A percentile compares a stretch with the other conserved stretches of the same genome.
Evolutionary conservation across 30 jellyfish, hydroid and myxozoan species (phyloP).

Genomic region (Aurelia coerulea): DNA sequence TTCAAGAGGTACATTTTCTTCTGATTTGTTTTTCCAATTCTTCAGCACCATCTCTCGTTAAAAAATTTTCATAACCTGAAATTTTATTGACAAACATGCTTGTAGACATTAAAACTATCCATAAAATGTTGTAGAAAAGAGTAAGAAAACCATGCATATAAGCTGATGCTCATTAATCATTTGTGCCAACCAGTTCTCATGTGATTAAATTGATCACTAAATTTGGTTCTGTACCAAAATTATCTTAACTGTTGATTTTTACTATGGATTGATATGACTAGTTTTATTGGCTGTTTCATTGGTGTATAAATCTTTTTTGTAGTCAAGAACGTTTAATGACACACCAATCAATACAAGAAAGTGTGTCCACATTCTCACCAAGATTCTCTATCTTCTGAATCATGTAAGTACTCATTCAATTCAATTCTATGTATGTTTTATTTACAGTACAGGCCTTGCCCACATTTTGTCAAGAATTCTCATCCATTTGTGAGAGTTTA

Average conservation of each 20-base stretch:
- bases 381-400: slow-evolving; percentile 83
- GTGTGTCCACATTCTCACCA: slow-evolving; percentile 87
- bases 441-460: too few relatives aligned
- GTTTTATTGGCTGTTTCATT: not conserved
- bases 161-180: too few relatives aligned
- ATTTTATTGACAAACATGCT: too few relatives aligned
- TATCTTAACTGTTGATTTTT: not conserved
- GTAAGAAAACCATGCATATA: too few relatives aligned
- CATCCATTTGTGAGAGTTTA: too few relatives aligned
- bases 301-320: not conserved
- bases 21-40: not conserved
- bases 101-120: too few relatives aligned
- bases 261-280: too few relatives aligned
- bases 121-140: too few relatives aligned
- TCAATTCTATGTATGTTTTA: too few relatives aligned
- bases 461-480: too few relatives aligned
- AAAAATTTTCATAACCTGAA: too few relatives aligned
- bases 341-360: slow-evolving; percentile 95
- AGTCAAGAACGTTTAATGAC: slow-evolving; percentile 93
- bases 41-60: not conserved
- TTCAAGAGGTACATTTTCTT: slow-evolving; percentile 79
- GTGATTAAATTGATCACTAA: not conserved
- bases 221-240: not conserved
- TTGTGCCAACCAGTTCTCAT: too few relatives aligned
- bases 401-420: slow-evolving; percentile 64